Evolutionary conservation across 2,113 vertebrate genomes (phyloP).

Genomic region (Rhynchomys soricoides): DNA sequence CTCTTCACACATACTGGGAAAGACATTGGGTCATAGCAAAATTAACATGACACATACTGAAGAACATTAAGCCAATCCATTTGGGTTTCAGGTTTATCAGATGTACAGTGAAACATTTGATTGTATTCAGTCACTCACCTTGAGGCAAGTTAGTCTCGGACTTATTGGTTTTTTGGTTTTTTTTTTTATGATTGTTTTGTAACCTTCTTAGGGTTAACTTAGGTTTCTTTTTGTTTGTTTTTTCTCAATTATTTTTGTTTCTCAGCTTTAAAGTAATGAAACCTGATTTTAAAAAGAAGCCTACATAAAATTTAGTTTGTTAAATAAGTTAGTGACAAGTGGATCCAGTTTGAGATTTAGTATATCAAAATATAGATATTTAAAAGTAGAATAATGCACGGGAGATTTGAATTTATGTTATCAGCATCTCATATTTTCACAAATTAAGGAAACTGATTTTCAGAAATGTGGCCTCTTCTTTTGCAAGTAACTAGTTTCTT

Average conservation of each 20-base stretch:
- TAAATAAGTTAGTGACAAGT: background rate
- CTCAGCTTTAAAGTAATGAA: background rate
- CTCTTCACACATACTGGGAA: background rate
- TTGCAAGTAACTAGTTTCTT: background rate
- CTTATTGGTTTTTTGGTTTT: no score
- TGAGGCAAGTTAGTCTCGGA: background rate
- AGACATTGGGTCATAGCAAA: background rate
- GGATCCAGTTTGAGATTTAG: background rate
- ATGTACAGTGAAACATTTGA: background rate
- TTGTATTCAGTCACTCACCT: background rate
- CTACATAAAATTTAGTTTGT: background rate
- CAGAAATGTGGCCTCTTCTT: background rate
- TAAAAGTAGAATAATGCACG: background rate
- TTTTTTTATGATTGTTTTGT: background rate
- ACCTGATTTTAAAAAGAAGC: background rate
- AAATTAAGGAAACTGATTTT: background rate
- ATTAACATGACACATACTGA: no score
- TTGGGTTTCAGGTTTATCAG: background rate
- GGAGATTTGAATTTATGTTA: background rate
- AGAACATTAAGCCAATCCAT: background rate
- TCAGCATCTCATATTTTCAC: background rate
- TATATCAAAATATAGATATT: background rate
- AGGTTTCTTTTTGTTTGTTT: background rate
- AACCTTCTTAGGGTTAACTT: background rate
- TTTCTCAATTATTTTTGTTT: background rate